A percentile compares a stretch with the other conserved stretches of the same genome.
phyloP scores from a whole-genome alignment of 2,888 invertebrate species.

The Chloroclysta siterata region DNA sequence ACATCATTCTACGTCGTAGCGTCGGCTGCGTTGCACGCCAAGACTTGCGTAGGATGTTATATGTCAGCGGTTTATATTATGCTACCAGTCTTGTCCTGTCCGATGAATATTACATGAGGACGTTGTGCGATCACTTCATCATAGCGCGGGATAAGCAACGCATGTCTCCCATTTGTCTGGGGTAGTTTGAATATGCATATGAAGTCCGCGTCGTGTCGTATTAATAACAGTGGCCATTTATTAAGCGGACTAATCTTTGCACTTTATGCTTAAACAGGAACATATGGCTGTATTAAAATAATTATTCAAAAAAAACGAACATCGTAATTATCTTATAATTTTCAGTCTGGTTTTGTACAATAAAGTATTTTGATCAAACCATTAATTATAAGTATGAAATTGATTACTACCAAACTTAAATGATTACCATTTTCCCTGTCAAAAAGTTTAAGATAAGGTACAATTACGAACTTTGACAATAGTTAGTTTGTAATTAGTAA shows the following conservation, averaged over 20 bases:
- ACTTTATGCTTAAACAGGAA: neutral
- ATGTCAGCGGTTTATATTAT: constrained; percentile 27
- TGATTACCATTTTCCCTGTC: neutral
- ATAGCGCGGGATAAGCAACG: constrained; percentile 58
- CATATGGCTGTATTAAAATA: too few relatives aligned
- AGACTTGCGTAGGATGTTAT: neutral
- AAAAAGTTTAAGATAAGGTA: constrained; percentile 7
- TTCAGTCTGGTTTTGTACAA: too few relatives aligned
- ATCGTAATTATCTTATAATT: too few relatives aligned
- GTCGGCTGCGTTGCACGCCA: neutral
- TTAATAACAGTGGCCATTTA: constrained; percentile 32
- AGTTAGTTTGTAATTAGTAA: constrained; percentile 47
- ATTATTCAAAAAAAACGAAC: too few relatives aligned
- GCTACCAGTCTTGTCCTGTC: constrained; percentile 52
- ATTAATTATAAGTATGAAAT: neutral
- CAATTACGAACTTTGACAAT: constrained; percentile 38
- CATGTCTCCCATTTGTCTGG: constrained; percentile 63
- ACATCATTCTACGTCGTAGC: constrained; percentile 3
- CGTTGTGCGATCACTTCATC: constrained; percentile 71
- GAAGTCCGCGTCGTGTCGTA: constrained; percentile 35
- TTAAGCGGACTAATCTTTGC: neutral
- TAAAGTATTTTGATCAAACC: too few relatives aligned
- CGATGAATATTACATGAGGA: constrained; percentile 77
- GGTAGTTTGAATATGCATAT: constrained; percentile 61
- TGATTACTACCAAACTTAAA: neutral